Conservation (phyloP, 2,797 vertebrate genomes). For the Microctenopoma steveboyesi region DNA sequence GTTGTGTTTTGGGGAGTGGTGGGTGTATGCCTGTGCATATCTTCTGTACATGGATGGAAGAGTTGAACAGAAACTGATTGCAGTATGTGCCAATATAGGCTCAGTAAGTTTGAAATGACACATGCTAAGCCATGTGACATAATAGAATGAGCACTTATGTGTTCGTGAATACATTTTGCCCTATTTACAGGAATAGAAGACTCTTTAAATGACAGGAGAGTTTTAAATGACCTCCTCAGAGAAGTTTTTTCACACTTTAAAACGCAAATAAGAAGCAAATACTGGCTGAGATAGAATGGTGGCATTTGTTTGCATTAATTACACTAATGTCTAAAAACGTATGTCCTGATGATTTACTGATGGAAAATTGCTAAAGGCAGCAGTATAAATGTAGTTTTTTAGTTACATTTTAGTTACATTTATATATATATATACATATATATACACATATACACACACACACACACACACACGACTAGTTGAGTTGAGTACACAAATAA, state of each 20-base stretch:
- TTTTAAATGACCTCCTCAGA: background rate
- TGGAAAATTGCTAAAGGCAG: slow-evolving; percentile 25
- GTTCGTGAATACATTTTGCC: no score
- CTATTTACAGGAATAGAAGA: no score
- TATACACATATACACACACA: no score
- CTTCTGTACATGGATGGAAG: background rate
- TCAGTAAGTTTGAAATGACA: slow-evolving; percentile 7
- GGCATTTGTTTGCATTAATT: slow-evolving; percentile 58
- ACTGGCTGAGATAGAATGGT: slow-evolving; percentile 35
- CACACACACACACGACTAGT: no score
- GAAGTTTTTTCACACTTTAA: slow-evolving; percentile 34
- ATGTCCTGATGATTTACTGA: slow-evolving; percentile 16
- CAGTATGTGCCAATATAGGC: slow-evolving; percentile 3
- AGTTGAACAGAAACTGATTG: slow-evolving; percentile 3
- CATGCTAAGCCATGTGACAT: background rate
- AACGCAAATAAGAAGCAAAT: slow-evolving; percentile 33
- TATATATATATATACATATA: background rate
- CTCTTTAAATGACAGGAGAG: background rate
- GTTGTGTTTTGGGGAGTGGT: background rate
- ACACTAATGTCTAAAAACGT: slow-evolving; percentile 30
- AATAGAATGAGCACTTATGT: background rate
- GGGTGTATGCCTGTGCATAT: background rate
- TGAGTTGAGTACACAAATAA: no score
- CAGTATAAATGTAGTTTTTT: slow-evolving; percentile 11
- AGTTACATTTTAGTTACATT: slow-evolving; percentile 4